Evolutionary conservation across 2,113 vertebrate species (phyloP).

Genomic region (Deroptyus accipitrinus): DNA sequence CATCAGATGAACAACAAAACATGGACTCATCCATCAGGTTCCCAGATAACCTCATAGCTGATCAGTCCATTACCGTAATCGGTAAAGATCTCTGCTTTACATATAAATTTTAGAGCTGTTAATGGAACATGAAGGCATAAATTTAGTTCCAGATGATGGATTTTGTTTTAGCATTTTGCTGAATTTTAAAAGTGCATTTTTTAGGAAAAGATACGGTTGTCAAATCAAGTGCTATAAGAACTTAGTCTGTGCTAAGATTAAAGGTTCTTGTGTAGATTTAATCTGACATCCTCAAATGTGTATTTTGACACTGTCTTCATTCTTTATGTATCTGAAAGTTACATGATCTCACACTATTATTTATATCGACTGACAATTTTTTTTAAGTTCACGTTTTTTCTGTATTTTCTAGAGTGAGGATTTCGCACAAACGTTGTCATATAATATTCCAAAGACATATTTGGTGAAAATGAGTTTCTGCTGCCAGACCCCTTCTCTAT

Average conservation of each 20-base stretch:
- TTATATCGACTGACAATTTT: not conserved
- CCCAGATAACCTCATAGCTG: not conserved
- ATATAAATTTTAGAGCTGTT: not conserved
- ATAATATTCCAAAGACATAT: not conserved
- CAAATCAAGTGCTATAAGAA: not conserved
- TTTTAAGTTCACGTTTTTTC: not conserved
- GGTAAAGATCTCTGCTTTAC: not conserved
- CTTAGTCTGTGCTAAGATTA: not conserved
- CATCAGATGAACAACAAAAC: not conserved
- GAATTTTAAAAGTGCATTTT: not conserved
- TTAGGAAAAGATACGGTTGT: not conserved
- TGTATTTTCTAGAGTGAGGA: not conserved
- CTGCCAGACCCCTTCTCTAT: not conserved
- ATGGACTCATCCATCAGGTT: not conserved
- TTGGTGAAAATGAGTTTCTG: not conserved
- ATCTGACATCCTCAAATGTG: not conserved
- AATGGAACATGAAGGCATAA: not conserved
- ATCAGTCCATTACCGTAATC: not conserved
- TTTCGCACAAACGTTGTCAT: not conserved
- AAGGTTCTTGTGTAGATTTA: not conserved
- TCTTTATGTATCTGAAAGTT: not conserved
- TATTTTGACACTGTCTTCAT: constrained; percentile 4
- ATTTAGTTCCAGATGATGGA: not conserved
- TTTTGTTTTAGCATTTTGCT: not conserved
- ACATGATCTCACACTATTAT: not conserved